Evolutionary conservation across 2,797 vertebrate species (phyloP).

Genomic region (Sebastolobus altivelis): DNA sequence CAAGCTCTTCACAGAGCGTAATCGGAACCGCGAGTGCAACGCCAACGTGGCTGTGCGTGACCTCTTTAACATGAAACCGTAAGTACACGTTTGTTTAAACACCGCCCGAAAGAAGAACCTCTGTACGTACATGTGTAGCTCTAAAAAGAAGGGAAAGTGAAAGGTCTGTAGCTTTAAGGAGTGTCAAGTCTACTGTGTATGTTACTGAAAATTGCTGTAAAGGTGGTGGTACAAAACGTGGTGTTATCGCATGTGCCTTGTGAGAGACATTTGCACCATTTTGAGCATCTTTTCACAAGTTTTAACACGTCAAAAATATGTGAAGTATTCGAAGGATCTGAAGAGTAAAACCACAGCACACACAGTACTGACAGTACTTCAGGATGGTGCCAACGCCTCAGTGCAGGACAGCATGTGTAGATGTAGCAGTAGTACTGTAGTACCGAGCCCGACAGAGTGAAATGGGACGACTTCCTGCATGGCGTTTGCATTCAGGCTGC

Average conservation of each 20-base stretch:
- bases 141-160: background rate
- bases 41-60: conserved; percentile 87
- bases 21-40: conserved; percentile 87
- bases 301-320: background rate
- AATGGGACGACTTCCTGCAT: conserved; percentile 68
- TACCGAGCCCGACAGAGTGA: conserved; percentile 29
- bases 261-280: conserved; percentile 63
- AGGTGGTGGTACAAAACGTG: background rate
- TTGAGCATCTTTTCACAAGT: background rate
- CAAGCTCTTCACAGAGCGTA: conserved; percentile 90
- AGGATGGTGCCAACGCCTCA: conserved; percentile 58
- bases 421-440: background rate
- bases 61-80: conserved; percentile 98
- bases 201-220: background rate
- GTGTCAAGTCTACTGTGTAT: background rate
- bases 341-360: background rate
- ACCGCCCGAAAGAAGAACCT: background rate
- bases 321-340: background rate
- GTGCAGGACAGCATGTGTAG: conserved; percentile 43
- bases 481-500: conserved; percentile 71
- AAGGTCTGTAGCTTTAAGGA: conserved; percentile 1
- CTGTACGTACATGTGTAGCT: background rate
- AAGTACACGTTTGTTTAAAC: conserved; percentile 74
- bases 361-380: conserved; percentile 1
- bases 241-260: conserved; percentile 40